These are phyloP conservation scores for Eubasilissa regina DNA, from an alignment of 1,140 invertebrate species.

Conservation along the genomic window DNA sequence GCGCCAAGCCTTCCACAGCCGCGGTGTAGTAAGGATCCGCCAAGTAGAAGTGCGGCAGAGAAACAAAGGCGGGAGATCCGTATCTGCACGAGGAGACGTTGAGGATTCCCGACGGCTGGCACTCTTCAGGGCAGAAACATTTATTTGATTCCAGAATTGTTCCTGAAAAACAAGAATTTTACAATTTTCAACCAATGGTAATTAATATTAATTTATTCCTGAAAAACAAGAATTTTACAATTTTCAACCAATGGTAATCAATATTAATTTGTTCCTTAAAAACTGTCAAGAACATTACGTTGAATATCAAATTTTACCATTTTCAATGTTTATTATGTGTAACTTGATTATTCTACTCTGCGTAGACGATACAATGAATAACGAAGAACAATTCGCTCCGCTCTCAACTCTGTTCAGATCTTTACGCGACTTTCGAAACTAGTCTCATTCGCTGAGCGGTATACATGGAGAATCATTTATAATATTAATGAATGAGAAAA, in stretches of 20 bases:
- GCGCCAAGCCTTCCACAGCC: conserved; percentile 80
- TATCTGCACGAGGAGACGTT: conserved; percentile 81
- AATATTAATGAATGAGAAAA: no score
- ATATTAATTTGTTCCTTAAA: conserved; percentile 69
- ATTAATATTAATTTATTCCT: no score
- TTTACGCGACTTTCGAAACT: no score
- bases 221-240: conserved; percentile 19
- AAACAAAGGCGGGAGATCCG: conserved; percentile 85
- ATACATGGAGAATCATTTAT: conserved; percentile 59
- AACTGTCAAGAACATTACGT: no score
- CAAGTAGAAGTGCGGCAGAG: conserved; percentile 90
- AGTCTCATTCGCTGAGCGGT: neutral
- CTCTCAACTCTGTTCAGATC: no score
- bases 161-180: conserved; percentile 61
- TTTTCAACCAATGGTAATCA: no score
- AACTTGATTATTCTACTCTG: no score
- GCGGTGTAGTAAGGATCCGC: conserved; percentile 80
- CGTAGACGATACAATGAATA: no score
- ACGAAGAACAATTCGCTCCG: no score
- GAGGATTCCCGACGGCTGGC: conserved; percentile 78
- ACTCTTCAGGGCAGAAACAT: conserved; percentile 82
- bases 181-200: no score
- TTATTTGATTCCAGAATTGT: conserved; percentile 76
- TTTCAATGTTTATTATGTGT: no score
- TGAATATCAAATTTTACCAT: no score